phyloP scores from a whole-genome alignment of 2,888 invertebrate genomes.

The Drosophila testacea region DNA sequence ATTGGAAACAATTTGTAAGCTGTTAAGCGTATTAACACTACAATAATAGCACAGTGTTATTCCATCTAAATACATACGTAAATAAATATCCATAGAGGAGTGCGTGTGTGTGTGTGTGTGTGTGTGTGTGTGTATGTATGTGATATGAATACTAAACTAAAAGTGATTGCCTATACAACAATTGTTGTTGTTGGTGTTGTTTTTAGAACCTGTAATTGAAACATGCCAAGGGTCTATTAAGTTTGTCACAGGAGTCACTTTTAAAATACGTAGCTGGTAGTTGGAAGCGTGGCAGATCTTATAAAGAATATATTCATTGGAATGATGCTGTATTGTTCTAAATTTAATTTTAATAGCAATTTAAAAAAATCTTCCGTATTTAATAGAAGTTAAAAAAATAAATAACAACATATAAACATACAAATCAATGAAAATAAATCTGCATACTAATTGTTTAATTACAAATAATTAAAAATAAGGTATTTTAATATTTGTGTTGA shows the following conservation, averaged over 20 bases:
- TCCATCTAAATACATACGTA: background rate
- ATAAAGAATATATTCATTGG: too few species aligned
- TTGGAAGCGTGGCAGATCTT: too few species aligned
- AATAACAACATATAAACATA: too few species aligned
- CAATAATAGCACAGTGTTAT: constrained; percentile 2
- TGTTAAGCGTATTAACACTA: constrained; percentile 26
- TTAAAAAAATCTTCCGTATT: too few species aligned
- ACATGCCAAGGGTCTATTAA: background rate
- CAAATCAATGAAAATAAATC: too few species aligned
- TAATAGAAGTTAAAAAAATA: too few species aligned
- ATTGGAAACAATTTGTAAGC: constrained; percentile 47
- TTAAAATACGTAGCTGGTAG: too few species aligned
- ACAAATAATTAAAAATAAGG: too few species aligned
- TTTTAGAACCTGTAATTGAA: background rate
- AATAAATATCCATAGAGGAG: background rate
- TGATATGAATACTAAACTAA: constrained; percentile 5
- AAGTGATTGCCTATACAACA: background rate
- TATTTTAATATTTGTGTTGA: too few species aligned
- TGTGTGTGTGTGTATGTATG: constrained; percentile 7
- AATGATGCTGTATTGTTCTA: too few species aligned
- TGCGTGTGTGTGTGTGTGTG: background rate
- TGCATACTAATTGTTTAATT: too few species aligned
- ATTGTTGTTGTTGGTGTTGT: background rate
- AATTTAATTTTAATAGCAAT: too few species aligned
- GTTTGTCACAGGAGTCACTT: background rate